Conservation (phyloP, 2,888 invertebrate genomes). For the Thalpophila matura region DNA sequence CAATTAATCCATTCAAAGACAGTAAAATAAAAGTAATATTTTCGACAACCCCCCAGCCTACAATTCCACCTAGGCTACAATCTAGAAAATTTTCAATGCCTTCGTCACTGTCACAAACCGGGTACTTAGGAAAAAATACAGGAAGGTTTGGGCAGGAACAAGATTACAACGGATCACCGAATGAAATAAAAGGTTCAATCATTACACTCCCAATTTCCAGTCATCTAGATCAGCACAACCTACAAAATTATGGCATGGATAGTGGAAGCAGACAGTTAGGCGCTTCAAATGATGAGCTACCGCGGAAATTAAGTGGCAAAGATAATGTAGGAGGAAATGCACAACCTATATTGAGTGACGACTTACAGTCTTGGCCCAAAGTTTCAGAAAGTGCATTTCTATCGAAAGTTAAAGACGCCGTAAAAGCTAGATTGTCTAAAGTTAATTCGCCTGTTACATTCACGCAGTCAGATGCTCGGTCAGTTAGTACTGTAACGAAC, state of each 20-base stretch:
- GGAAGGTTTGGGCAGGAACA: constrained; percentile 2
- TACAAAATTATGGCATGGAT: neutral
- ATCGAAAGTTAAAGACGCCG: constrained; percentile 70
- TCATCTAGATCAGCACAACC: constrained; percentile 1
- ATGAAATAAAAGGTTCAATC: constrained; percentile 40
- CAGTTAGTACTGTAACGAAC: neutral
- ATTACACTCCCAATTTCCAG: constrained; percentile 9
- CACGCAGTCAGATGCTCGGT: constrained; percentile 1
- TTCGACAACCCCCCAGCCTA: constrained; percentile 49
- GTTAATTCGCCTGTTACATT: constrained; percentile 32
- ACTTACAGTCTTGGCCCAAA: constrained; percentile 60
- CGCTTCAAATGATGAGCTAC: neutral
- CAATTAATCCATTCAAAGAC: constrained; percentile 45
- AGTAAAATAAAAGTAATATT: constrained; percentile 46
- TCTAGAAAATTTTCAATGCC: constrained; percentile 12
- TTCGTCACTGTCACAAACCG: neutral
- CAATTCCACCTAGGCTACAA: neutral
- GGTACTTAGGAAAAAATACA: constrained; percentile 1
- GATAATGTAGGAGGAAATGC: neutral
- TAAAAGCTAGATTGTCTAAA: constrained; percentile 64
- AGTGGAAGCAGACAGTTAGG: constrained; percentile 3
- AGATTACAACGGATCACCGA: constrained; percentile 38
- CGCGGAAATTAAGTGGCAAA: neutral
- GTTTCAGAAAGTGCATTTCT: constrained; percentile 66
- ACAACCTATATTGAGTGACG: constrained; percentile 2